Conservation (phyloP, 2,797 vertebrate genomes). For the Acanthis flammea region DNA sequence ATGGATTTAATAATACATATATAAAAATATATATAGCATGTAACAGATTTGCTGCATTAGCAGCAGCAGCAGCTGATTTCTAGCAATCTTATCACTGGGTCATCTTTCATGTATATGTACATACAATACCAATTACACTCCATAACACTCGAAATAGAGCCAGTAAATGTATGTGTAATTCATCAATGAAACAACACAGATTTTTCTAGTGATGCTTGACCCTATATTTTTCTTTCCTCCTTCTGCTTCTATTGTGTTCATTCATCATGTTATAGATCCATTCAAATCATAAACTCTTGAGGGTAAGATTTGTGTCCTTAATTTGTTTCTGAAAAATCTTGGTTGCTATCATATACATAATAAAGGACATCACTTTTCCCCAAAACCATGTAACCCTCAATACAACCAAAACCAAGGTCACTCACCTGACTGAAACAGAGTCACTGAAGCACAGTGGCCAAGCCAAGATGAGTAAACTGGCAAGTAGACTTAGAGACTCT, state of each 20-base stretch:
- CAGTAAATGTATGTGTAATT: constrained; percentile 19
- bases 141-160: constrained; percentile 27
- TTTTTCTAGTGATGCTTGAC: constrained; percentile 34
- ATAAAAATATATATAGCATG: neutral
- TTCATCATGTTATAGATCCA: constrained; percentile 57
- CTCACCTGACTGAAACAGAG: neutral
- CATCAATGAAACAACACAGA: neutral
- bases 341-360: neutral
- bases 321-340: constrained; percentile 21
- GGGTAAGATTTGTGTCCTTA: constrained; percentile 34
- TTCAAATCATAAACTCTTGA: constrained; percentile 58
- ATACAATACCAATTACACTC: constrained; percentile 24
- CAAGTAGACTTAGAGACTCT: neutral
- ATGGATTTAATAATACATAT: constrained; percentile 38
- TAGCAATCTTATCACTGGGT: constrained; percentile 34
- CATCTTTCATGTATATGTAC: constrained; percentile 10
- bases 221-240: constrained; percentile 36
- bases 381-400: neutral
- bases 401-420: neutral
- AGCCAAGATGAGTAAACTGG: neutral
- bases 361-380: neutral
- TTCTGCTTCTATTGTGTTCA: constrained; percentile 28
- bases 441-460: neutral
- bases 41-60: constrained; percentile 3
- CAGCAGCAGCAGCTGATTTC: constrained; percentile 53